Base-by-base conservation (phyloP, 1,140 invertebrate species). In the Euwallacea fornicatus region DNA sequence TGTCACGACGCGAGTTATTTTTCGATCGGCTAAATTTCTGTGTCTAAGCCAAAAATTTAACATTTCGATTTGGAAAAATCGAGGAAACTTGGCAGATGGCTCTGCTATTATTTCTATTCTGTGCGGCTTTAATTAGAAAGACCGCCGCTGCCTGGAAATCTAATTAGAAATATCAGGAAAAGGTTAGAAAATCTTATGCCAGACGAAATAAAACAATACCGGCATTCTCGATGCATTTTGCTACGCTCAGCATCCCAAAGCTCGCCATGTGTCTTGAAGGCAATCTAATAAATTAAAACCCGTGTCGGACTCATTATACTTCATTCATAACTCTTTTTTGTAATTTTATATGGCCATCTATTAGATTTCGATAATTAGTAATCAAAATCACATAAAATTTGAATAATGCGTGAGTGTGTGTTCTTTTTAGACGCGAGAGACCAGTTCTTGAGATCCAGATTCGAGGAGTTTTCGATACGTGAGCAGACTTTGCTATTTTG, bases 131-230 rank as follows among this genome's bases (percentile, higher is more conserved):
- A 69, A 69, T 69, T 69, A 69, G 67, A 69, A 69, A 69, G 58
- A 54, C 21, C 47, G 67, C 67, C 21, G 58, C 47, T 60, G 58
- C 44, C 66, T 69, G 66, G 66, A 69, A 69, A 69, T 69, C 58
- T 69, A 69, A 69, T 69, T 69, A 69, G 67, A 69, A 69, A 69
- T 69, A 69, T 69, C 67, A 69, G 67, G 67, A 69, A 69, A 69
- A 69, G 67, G 67, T 69, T 69, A 69, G 67, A 69, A 69, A 69
- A 69, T 16, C 21, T 11, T 8, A 6, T 10, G 16, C 42, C 59
- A 53, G 67, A 69, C 67, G 33, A 54, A 63, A 69, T 63, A 69
- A 62, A 69, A 69, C 60, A 46, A 59, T 15, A 16, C 43, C 33
- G n/a, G n/a, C n/a, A 13, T 11, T 61, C n/a, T 42, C 11, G 8